These are phyloP conservation scores for Seira ritae DNA, from an alignment of 2,888 invertebrate species.

Conservation along the genomic window DNA sequence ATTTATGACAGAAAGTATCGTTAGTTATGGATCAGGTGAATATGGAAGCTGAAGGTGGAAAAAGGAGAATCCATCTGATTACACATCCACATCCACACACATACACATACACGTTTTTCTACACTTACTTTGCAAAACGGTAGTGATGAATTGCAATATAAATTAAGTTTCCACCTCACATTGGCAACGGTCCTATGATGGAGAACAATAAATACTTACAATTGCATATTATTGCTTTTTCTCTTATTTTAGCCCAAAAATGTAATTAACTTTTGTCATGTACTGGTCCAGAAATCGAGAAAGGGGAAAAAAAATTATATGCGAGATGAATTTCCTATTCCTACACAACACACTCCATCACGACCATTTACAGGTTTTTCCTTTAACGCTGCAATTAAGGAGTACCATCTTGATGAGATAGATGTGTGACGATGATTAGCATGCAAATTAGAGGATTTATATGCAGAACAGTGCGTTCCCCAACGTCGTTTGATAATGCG, in stretches of 20 bases:
- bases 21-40: too few relatives aligned
- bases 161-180: too few relatives aligned
- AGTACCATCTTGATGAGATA: conserved; percentile 7
- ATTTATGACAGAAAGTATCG: background rate
- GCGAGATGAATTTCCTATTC: background rate
- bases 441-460: conserved; percentile 46
- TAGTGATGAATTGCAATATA: too few relatives aligned
- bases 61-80: too few relatives aligned
- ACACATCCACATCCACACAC: too few relatives aligned
- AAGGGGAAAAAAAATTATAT: background rate
- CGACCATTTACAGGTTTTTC: background rate
- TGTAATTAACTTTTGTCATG: conserved; percentile 14
- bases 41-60: too few relatives aligned
- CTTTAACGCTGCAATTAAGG: background rate
- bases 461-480: conserved; percentile 21
- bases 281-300: conserved; percentile 11
- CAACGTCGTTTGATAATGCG: background rate
- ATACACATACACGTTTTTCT: too few relatives aligned
- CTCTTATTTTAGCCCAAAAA: background rate
- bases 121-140: too few relatives aligned
- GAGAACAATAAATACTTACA: too few relatives aligned
- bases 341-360: too few relatives aligned
- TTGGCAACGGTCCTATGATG: too few relatives aligned
- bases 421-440: conserved; percentile 18
- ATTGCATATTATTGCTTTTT: too few relatives aligned